phyloP scores from a whole-genome alignment of 2,113 vertebrate species.

The Peromyscus leucopus region DNA sequence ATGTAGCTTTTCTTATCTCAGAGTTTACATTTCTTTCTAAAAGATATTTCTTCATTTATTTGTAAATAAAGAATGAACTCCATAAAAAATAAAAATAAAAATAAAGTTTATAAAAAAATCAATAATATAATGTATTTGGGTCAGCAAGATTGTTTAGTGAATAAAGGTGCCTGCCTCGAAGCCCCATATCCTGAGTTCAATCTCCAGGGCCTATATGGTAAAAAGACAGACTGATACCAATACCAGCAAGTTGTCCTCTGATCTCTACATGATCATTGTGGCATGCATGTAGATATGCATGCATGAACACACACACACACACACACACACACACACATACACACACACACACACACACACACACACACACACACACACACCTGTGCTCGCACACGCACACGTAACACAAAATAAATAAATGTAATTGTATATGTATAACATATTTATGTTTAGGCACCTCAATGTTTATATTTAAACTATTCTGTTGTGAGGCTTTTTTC shows the following conservation, averaged over 20 bases:
- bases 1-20: constrained; percentile 38
- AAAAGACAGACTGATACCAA: neutral
- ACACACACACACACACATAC: neutral
- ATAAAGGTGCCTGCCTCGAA: neutral
- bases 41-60: constrained; percentile 57
- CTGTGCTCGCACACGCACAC: neutral
- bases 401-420: neutral
- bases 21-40: constrained; percentile 60
- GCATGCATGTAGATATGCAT: neutral
- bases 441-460: neutral
- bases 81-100: neutral
- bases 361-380: neutral
- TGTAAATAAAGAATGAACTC: constrained; percentile 88
- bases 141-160: neutral
- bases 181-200: neutral
- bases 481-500: neutral
- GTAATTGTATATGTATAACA: neutral
- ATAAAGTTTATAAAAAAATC: neutral
- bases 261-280: neutral
- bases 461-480: neutral
- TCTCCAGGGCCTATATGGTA: neutral
- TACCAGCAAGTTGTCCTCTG: neutral
- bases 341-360: neutral
- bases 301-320: neutral
- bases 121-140: neutral